Percentiles rank a stretch among this genome's conserved stretches.
phyloP scores from a whole-genome alignment of 2,797 vertebrate species.

The Selene dorsalis region DNA sequence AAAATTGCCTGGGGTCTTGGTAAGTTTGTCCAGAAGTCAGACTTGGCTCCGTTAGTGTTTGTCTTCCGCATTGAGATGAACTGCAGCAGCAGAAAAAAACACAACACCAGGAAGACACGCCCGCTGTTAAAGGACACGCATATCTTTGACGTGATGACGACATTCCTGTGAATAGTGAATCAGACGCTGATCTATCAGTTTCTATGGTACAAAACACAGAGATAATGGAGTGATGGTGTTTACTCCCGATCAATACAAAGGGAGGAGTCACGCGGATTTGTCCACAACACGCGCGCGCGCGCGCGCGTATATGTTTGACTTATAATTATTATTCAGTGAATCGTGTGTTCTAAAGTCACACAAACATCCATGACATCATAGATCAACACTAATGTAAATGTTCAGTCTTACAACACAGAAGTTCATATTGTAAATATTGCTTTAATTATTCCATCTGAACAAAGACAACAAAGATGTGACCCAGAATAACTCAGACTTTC shows the following conservation, averaged over 20 bases:
- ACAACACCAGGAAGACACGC: slow-evolving; percentile 67
- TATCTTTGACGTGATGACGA: slow-evolving; percentile 11
- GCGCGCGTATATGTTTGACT: neutral
- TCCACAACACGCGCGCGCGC: neutral
- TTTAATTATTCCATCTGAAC: neutral
- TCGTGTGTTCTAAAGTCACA: neutral
- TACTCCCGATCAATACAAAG: neutral
- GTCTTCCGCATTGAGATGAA: slow-evolving; percentile 63
- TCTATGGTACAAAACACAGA: neutral
- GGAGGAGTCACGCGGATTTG: neutral
- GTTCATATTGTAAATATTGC: neutral
- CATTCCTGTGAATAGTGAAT: neutral
- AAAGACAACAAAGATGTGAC: neutral
- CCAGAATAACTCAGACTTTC: too few relatives aligned
- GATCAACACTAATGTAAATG: neutral
- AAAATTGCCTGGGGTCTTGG: neutral
- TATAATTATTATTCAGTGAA: neutral
- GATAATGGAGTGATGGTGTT: neutral
- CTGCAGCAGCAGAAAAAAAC: neutral
- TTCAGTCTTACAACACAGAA: neutral
- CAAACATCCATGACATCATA: neutral
- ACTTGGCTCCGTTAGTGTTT: neutral
- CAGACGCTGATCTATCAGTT: neutral
- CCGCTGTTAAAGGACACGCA: slow-evolving; percentile 16
- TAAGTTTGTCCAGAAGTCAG: slow-evolving; percentile 9